Conservation (phyloP, 2,113 vertebrate genomes). For the Psophia crepitans region DNA sequence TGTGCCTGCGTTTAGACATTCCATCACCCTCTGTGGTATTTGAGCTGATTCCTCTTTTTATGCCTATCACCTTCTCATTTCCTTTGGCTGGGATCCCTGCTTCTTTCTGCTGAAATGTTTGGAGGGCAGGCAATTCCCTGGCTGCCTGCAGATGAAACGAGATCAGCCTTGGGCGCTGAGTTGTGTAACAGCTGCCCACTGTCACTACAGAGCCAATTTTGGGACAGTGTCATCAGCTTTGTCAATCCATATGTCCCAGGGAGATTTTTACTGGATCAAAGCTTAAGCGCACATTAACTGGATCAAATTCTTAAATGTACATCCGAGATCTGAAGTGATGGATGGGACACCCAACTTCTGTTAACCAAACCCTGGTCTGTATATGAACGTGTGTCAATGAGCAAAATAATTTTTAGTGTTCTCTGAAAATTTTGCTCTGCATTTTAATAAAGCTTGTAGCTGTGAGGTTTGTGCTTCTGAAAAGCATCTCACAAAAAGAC, state of each 20-base stretch:
- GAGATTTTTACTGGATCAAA: conserved; percentile 21
- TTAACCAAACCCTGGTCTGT: background rate
- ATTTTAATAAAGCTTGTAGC: background rate
- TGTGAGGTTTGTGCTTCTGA: background rate
- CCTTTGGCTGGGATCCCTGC: conserved; percentile 25
- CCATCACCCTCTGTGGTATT: conserved; percentile 24
- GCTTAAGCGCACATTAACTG: background rate
- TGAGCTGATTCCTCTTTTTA: background rate
- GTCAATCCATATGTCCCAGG: background rate
- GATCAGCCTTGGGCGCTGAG: conserved; percentile 1
- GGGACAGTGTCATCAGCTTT: conserved; percentile 32
- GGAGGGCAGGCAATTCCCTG: conserved; percentile 14
- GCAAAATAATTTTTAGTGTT: background rate
- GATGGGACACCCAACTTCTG: background rate
- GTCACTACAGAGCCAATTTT: conserved; percentile 8
- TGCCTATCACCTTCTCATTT: conserved; percentile 50
- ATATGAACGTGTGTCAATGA: background rate
- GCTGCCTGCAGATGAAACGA: conserved; percentile 28
- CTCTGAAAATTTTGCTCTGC: background rate
- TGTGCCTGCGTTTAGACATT: background rate
- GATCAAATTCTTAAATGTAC: conserved; percentile 15
- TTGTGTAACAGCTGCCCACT: conserved; percentile 52
- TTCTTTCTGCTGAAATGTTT: conserved; percentile 21
- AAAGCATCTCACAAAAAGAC: background rate
- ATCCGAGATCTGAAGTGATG: background rate